These are phyloP conservation scores for mouse (Mus musculus) DNA, from an alignment of 2,113 vertebrate genomes.

Conservation along the genomic window DNA sequence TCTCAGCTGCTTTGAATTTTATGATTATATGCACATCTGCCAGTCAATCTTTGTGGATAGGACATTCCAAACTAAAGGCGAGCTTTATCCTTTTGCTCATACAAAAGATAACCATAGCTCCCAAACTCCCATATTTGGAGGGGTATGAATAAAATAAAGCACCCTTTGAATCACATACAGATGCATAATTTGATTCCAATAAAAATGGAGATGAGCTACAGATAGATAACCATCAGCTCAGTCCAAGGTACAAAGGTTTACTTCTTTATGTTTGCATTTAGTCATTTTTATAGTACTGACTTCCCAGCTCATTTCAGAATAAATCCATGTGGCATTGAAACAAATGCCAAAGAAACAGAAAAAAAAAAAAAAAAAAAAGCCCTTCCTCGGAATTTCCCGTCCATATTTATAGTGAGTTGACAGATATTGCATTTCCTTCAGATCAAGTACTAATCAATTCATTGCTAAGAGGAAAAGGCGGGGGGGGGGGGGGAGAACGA, in stretches of 20 bases:
- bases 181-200: slow-evolving; percentile 73
- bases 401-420: slow-evolving; percentile 73
- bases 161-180: slow-evolving; percentile 57
- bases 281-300: slow-evolving; percentile 78
- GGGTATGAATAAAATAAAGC: slow-evolving; percentile 1
- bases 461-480: slow-evolving; percentile 55
- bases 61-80: background rate
- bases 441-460: slow-evolving; percentile 79
- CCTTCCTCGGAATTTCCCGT: slow-evolving; percentile 63
- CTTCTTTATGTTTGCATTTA: slow-evolving; percentile 82
- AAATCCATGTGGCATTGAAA: slow-evolving; percentile 75
- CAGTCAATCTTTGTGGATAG: background rate
- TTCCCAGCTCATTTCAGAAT: slow-evolving; percentile 76
- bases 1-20: background rate
- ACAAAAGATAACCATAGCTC: background rate
- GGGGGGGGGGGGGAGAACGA: background rate
- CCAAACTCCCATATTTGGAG: background rate
- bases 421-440: slow-evolving; percentile 71
- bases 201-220: slow-evolving; percentile 65
- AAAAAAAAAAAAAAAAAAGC: background rate
- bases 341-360: slow-evolving; percentile 73
- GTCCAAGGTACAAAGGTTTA: slow-evolving; percentile 69
- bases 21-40: background rate
- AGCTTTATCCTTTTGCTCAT: background rate
- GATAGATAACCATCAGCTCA: slow-evolving; percentile 36